A percentile compares a stretch with the other conserved stretches of the same genome.
Evolutionary conservation across 2,113 vertebrate species (phyloP).

Genomic region (Salvator merianae): DNA sequence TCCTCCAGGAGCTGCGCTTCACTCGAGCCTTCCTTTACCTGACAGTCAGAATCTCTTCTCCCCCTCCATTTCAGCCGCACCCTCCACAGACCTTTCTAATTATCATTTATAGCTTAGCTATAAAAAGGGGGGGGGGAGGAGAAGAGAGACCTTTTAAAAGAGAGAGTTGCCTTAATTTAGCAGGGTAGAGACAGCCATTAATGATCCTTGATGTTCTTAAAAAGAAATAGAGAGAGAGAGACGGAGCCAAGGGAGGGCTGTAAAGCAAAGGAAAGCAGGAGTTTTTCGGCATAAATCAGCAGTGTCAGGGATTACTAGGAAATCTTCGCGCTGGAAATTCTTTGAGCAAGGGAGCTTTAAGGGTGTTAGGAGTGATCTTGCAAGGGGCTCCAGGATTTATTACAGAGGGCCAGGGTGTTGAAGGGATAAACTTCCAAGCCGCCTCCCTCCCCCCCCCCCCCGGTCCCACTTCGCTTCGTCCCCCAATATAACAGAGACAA

Average conservation of each 20-base stretch:
- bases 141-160: background rate
- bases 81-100: constrained; percentile 36
- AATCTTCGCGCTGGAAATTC: constrained; percentile 66
- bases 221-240: background rate
- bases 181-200: background rate
- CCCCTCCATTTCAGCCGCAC: background rate
- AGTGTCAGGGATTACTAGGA: constrained; percentile 68
- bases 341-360: constrained; percentile 65
- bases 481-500: background rate
- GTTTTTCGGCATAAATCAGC: constrained; percentile 62
- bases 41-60: background rate
- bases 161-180: background rate
- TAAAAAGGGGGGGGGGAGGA: background rate
- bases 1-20: no score
- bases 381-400: constrained; percentile 68
- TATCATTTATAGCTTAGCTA: constrained; percentile 41
- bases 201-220: constrained; percentile 10
- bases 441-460: constrained; percentile 44
- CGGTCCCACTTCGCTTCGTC: constrained; percentile 29
- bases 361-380: constrained; percentile 62
- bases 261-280: constrained; percentile 55
- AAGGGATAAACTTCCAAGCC: constrained; percentile 62
- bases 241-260: constrained; percentile 34
- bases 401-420: constrained; percentile 60
- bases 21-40: no score